Evolutionary conservation across 2,113 vertebrate genomes (phyloP).

Genomic region (Siphamia tubifer): DNA sequence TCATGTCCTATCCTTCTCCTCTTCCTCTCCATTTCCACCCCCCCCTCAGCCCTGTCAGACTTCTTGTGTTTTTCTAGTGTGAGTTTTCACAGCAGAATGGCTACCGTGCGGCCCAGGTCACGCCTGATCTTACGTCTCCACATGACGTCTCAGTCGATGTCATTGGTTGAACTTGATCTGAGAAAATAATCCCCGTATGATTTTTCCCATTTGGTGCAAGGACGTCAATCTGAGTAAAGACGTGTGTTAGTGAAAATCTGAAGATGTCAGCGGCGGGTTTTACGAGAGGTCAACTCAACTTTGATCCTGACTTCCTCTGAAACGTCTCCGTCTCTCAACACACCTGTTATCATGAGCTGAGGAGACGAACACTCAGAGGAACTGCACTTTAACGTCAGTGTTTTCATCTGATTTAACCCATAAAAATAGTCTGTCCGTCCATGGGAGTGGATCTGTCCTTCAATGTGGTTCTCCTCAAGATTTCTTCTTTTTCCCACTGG

Average conservation of each 20-base stretch:
- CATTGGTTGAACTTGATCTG: background rate
- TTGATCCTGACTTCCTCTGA: background rate
- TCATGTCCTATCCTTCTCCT: too few relatives aligned
- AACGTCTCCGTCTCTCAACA: background rate
- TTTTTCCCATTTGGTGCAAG: background rate
- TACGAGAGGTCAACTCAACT: background rate
- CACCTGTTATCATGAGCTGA: too few relatives aligned
- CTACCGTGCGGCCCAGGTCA: conserved; percentile 62
- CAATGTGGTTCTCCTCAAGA: too few relatives aligned
- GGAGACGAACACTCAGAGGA: background rate
- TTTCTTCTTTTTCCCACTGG: too few relatives aligned
- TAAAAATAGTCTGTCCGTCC: too few relatives aligned
- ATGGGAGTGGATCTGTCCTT: too few relatives aligned
- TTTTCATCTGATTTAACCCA: too few relatives aligned
- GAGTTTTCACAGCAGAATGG: conserved; percentile 49
- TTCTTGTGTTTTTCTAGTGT: conserved; percentile 63
- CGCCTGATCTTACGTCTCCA: conserved; percentile 35
- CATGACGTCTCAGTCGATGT: conserved; percentile 29
- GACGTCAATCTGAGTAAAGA: background rate
- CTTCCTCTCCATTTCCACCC: background rate
- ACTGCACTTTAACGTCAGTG: background rate
- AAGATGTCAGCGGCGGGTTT: background rate
- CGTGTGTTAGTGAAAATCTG: background rate
- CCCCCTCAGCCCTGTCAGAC: too few relatives aligned
- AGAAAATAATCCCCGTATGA: background rate